Evolutionary conservation across 2,888 invertebrate genomes (phyloP).

Genomic region (Noctua pronuba): DNA sequence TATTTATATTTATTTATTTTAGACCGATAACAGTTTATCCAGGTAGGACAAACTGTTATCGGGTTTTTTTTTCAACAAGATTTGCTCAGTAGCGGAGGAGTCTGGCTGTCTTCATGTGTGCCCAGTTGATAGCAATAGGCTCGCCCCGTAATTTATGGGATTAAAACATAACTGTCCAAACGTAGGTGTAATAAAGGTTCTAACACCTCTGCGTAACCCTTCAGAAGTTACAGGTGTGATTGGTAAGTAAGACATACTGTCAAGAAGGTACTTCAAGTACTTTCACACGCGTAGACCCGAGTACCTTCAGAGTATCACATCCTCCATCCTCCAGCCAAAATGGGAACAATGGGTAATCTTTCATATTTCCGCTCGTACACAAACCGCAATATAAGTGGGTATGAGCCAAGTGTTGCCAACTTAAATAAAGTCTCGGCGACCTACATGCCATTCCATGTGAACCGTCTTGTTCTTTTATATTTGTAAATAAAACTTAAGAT

Average conservation of each 20-base stretch:
- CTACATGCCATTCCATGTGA: constrained; percentile 40
- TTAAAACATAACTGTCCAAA: not conserved
- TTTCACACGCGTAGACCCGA: constrained; percentile 2
- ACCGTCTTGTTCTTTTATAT: not conserved
- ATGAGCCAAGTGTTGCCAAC: constrained; percentile 39
- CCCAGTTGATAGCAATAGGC: not conserved
- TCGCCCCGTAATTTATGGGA: not conserved
- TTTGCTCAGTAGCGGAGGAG: not conserved
- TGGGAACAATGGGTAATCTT: constrained; percentile 58
- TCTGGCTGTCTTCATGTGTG: not conserved
- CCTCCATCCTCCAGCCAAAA: constrained; percentile 49
- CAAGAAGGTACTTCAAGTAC: not conserved
- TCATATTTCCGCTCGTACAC: constrained; percentile 62
- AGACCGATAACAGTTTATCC: too few species aligned
- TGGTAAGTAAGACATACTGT: not conserved
- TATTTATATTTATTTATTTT: too few species aligned
- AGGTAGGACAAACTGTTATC: not conserved
- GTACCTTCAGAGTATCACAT: constrained; percentile 38
- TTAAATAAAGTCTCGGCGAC: constrained; percentile 39
- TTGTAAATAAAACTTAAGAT: not conserved
- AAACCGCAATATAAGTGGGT: constrained; percentile 41
- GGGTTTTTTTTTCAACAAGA: not conserved
- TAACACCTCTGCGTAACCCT: not conserved
- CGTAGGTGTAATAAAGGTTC: not conserved
- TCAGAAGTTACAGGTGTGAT: not conserved